Percentiles rank a stretch among this genome's conserved stretches.
Conservation (phyloP, 2,797 vertebrate species). For the Lateolabrax maculatus region DNA sequence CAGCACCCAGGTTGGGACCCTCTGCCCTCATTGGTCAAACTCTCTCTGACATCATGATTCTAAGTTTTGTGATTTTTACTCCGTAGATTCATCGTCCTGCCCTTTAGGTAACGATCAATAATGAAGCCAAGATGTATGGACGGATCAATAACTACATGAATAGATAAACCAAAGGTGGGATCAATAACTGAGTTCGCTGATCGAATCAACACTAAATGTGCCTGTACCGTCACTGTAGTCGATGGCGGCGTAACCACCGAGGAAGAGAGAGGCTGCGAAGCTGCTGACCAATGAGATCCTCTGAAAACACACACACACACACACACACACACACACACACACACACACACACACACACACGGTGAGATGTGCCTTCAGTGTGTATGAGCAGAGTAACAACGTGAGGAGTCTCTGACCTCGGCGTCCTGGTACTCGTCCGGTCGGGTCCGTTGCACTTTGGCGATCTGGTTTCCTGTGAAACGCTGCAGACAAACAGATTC, state of each 20-base stretch:
- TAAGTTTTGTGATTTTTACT: too few species aligned
- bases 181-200: too few species aligned
- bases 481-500: constrained; percentile 81
- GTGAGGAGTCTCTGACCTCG: constrained; percentile 84
- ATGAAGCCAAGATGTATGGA: too few species aligned
- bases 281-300: constrained; percentile 97
- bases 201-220: background rate
- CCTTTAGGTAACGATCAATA: too few species aligned
- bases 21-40: background rate
- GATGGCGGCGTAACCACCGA: constrained; percentile 90
- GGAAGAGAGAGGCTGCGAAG: constrained; percentile 94
- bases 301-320: constrained; percentile 78
- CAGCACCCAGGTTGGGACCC: background rate
- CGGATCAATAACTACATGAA: background rate
- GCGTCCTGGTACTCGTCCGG: constrained; percentile 85
- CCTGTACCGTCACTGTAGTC: constrained; percentile 91
- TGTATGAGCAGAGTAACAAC: too few species aligned
- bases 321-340: constrained; percentile 23
- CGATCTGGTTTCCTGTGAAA: constrained; percentile 97
- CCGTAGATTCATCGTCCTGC: too few species aligned
- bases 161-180: too few species aligned
- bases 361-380: background rate
- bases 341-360: constrained; percentile 34
- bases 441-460: constrained; percentile 89
- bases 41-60: background rate